Base-by-base conservation (phyloP, 2,113 vertebrate species). In the Sturnira hondurensis region DNA sequence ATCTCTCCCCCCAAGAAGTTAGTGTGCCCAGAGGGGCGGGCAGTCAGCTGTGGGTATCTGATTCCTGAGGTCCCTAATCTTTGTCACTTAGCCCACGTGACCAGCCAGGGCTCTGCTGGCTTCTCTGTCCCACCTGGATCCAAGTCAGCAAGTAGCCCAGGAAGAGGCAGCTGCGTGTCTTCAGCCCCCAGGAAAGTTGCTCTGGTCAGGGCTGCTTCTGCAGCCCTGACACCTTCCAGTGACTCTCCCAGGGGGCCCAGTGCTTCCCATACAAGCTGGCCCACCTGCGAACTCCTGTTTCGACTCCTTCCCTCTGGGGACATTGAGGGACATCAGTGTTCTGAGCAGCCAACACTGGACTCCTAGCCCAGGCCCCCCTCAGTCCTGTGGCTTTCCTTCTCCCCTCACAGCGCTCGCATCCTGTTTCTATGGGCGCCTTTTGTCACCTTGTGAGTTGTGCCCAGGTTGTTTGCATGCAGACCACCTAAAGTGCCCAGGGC, bases 31-130 rank as follows among this genome's bases (percentile, higher is more conserved):
- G 78, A 86, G 52, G 50, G 67, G 45, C n/a, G 36, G 71, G 52
- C 45, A 65, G 20, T 15, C 77, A 63, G 58, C 89, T 86, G 43
- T 90, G 77, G 5, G 15, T 52, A 52, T 77, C 70, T n/a, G 73
- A 22, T 77, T 54, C 45, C 61, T 78, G 10, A 36, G 15, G 86
- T 54, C 43, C 33, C 43, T 56, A 7, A 56, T 81, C 76, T 81
- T 90, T 54, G 78, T 92, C 86, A 81, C 74, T 90, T 84, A 78
- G 91, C 73, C n/a, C 54, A 45, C 33, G 47, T 80, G 83, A 83
- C 74, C 77, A 82, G 24, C 47, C 14, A 28, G 83, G 91, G 16
- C 36, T 74, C 63, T 58, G 10, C 28, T 83, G 50, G 43, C 12
- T 67, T 86, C 41, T 82, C 38, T 88, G 65, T 70, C 22, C 56